These are phyloP conservation scores for Strigamia maritima DNA, from an alignment of 2,888 invertebrate genomes.

Conservation along the genomic window DNA sequence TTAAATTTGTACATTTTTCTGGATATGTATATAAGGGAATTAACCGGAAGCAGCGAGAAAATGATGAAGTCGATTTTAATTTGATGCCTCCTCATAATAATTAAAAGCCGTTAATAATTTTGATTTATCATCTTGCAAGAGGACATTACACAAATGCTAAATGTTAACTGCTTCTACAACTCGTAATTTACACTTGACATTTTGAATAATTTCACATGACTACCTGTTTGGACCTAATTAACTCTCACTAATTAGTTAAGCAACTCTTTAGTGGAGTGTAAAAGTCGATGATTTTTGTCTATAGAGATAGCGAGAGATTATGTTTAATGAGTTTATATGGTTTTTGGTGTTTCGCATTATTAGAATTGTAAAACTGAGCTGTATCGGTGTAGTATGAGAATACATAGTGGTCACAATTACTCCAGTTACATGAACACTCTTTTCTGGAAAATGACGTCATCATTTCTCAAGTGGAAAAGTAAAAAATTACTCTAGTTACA, in stretches of 20 bases:
- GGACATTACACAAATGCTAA: slow-evolving; percentile 6
- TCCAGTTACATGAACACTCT: no score
- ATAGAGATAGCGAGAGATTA: no score
- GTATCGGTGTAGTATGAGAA: no score
- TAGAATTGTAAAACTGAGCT: no score
- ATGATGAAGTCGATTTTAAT: slow-evolving; percentile 29
- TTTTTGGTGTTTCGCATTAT: no score
- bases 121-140: background rate
- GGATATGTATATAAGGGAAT: no score
- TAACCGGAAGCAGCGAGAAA: background rate
- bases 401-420: no score
- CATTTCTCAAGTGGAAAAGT: no score
- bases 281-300: background rate
- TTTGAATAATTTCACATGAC: background rate
- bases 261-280: background rate
- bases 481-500: no score
- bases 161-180: background rate
- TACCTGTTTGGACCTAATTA: slow-evolving; percentile 22
- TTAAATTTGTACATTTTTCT: background rate
- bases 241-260: slow-evolving; percentile 17
- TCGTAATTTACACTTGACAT: background rate
- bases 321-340: no score
- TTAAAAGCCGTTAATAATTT: slow-evolving; percentile 25
- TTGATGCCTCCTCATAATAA: slow-evolving; percentile 22
- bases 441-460: no score